These are phyloP conservation scores for Neolamprologus fasciatus DNA, from an alignment of 2,113 vertebrate genomes.

Conservation along the genomic window DNA sequence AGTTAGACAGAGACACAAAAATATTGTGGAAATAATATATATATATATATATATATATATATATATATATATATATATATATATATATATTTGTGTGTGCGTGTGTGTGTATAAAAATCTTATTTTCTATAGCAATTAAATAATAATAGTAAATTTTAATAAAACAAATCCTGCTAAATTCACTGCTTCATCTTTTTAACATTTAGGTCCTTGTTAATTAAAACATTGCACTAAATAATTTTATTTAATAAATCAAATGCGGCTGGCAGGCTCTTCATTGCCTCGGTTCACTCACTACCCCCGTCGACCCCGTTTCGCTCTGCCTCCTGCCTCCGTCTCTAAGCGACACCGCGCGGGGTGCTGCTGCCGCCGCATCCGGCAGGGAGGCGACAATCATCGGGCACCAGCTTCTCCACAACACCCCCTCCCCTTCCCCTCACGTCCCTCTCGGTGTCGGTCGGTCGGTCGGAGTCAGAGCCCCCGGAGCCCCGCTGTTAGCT, in stretches of 20 bases:
- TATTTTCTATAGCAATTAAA: background rate
- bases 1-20: background rate
- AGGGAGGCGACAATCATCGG: background rate
- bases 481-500: constrained; percentile 25
- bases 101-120: background rate
- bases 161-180: background rate
- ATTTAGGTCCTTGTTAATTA: background rate
- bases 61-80: background rate
- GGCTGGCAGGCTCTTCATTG: background rate
- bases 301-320: constrained; percentile 16
- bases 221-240: background rate
- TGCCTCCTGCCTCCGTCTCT: constrained; percentile 28
- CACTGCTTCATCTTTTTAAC: background rate
- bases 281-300: background rate
- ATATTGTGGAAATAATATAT: background rate
- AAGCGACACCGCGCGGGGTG: constrained; percentile 25
- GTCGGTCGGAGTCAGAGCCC: constrained; percentile 36
- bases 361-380: constrained; percentile 27
- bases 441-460: background rate
- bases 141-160: background rate
- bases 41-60: background rate
- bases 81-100: rapidly evolving
- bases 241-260: background rate
- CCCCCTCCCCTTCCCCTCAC: background rate
- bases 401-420: background rate